These are phyloP conservation scores for Diceros bicornis DNA, from an alignment of 2,797 vertebrate species.

Conservation along the genomic window DNA sequence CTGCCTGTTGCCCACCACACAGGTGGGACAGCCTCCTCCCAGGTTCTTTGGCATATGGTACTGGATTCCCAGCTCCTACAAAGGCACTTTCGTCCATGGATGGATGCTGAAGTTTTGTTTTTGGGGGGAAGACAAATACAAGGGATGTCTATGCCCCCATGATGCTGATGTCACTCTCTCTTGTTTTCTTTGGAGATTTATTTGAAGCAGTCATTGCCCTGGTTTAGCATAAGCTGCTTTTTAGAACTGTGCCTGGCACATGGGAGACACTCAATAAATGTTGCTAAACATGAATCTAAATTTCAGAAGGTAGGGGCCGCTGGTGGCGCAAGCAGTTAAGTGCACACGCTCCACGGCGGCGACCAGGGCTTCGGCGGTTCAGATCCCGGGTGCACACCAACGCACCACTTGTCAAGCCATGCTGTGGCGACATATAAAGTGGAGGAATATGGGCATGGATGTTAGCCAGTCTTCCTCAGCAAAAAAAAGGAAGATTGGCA, in stretches of 20 bases:
- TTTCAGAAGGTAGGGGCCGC: background rate
- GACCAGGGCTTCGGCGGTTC: too few relatives aligned
- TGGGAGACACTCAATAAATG: background rate
- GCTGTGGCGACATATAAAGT: too few relatives aligned
- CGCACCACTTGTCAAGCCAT: too few relatives aligned
- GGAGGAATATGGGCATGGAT: too few relatives aligned
- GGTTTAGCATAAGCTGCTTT: background rate
- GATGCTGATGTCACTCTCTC: background rate
- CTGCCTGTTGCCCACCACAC: background rate
- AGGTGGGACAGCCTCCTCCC: background rate
- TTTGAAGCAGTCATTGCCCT: background rate
- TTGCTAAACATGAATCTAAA: conserved; percentile 12
- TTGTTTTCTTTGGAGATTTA: conserved; percentile 4
- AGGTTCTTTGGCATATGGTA: background rate
- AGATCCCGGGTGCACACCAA: too few relatives aligned
- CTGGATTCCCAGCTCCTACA: background rate
- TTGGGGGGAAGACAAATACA: background rate
- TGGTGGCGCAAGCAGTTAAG: too few relatives aligned
- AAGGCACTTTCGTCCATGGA: background rate
- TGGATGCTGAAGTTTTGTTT: background rate
- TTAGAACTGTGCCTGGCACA: background rate
- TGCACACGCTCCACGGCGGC: too few relatives aligned
- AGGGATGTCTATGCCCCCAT: background rate
- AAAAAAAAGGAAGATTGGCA: too few relatives aligned
- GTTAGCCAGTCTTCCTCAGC: too few relatives aligned